Evolutionary conservation across 2,113 vertebrate genomes (phyloP), one percentile per base, ranked within the genome.

Genomic region (Brachyhypopomus gauderio): DNA sequence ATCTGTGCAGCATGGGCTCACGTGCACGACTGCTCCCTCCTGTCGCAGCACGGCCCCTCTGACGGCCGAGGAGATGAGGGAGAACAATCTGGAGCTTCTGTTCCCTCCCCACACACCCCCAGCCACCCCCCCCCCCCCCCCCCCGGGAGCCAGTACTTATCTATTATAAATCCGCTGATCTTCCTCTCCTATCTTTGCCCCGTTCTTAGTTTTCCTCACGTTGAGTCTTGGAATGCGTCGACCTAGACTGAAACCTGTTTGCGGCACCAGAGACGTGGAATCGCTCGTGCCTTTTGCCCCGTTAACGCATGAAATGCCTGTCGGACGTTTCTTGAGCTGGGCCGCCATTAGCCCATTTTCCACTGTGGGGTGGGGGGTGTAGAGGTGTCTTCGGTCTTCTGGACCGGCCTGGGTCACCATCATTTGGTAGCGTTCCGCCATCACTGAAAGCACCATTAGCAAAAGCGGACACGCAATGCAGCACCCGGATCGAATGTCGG

Each of bases 1-100:
- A 97, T 97, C 96, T 97, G 96, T 93, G 94, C 88, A 89, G 90
- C 87, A 92, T 91, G 93, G 93, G 92, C 90, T 91, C 83, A 86
- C 86, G 83, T 94, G 92, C 93, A 90, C 91, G 30, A 91, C 92
- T 94, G 94, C 93, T 96, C 93, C 92, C 95, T 95, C 94, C 93
- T 88, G 96, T 97, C 95, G 96, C 93, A 90, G 79, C 84, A 86
- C 86, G 88, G 92, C 90, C 92, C 86, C 12, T 95, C 89, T 95
- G 95, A 97, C 93, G 94, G 93, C 89, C 93, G 95, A 91, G 90
- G 96, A 95, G 91, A 92, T 91, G 89, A 88, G 83, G 91, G 82
- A 88, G 88, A 92, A 91, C 91, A 93, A 92, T 92, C 89, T 93
- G 90, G 91, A 91, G 83, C 60, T 89, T 90, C 89, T 88, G 88